These are phyloP conservation scores for Drosophila bocqueti DNA, from an alignment of 1,140 invertebrate genomes.

Conservation along the genomic window DNA sequence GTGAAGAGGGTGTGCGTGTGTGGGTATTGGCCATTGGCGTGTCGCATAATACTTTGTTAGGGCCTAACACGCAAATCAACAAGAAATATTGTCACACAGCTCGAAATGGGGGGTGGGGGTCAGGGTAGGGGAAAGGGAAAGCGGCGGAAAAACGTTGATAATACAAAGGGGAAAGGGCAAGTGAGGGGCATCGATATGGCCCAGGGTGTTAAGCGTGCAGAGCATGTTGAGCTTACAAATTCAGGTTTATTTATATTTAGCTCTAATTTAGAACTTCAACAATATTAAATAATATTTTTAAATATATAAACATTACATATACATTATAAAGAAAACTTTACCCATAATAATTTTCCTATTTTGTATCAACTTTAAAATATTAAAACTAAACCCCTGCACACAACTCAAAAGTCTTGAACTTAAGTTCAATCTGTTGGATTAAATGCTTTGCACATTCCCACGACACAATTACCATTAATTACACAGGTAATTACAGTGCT, in stretches of 20 bases:
- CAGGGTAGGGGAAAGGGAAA: background rate
- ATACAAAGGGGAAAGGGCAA: background rate
- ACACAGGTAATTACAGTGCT: conserved; percentile 3
- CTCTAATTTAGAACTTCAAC: background rate
- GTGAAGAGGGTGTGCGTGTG: conserved; percentile 5
- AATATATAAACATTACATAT: background rate
- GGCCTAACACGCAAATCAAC: conserved; percentile 52
- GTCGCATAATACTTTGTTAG: conserved; percentile 58
- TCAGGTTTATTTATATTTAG: background rate
- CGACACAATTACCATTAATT: conserved; percentile 17
- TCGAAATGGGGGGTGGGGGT: background rate
- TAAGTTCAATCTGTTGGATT: background rate
- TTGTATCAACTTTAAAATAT: background rate
- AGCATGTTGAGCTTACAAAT: background rate
- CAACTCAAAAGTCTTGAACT: background rate
- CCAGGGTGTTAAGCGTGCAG: conserved; percentile 7
- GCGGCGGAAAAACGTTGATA: conserved; percentile 30
- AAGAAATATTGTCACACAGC: conserved; percentile 51
- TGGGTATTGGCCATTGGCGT: conserved; percentile 37
- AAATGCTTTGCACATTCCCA: background rate
- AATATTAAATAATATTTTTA: background rate
- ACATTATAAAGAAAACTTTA: no score
- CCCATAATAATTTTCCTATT: background rate
- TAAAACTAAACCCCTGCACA: background rate
- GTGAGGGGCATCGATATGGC: background rate